phyloP scores from a whole-genome alignment of 2,797 vertebrate species.

The Aselliscus stoliczkanus region DNA sequence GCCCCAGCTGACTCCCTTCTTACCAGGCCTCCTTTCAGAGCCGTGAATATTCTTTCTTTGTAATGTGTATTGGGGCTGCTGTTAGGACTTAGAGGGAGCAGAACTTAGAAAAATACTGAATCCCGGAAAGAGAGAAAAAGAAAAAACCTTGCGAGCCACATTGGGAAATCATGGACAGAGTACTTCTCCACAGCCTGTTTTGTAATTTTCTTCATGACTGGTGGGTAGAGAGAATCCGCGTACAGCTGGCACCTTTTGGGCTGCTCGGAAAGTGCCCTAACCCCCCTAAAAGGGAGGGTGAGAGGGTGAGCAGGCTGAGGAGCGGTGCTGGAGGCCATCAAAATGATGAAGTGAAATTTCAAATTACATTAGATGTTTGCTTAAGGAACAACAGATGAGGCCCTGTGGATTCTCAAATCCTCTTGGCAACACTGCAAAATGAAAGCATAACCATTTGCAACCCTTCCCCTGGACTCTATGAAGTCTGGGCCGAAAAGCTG shows the following conservation, averaged over 20 bases:
- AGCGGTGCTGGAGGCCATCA: constrained; percentile 67
- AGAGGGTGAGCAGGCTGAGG: constrained; percentile 40
- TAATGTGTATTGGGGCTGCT: background rate
- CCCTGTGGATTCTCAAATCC: constrained; percentile 79
- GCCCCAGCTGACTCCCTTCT: background rate
- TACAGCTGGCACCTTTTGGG: constrained; percentile 32
- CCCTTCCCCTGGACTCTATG: constrained; percentile 52
- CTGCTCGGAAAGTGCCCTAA: constrained; percentile 24
- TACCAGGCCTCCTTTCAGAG: background rate
- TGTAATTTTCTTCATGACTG: background rate
- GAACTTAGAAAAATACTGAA: background rate
- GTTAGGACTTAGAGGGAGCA: background rate
- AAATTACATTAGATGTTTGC: constrained; percentile 81
- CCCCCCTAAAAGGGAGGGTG: constrained; percentile 42
- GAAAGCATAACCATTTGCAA: constrained; percentile 76
- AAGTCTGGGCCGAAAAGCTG: constrained; percentile 72
- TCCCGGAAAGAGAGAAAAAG: background rate
- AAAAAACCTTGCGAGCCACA: background rate
- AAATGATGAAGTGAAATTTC: constrained; percentile 80
- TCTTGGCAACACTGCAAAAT: constrained; percentile 74
- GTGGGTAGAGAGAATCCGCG: background rate
- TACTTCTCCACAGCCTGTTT: background rate
- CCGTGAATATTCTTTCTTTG: background rate
- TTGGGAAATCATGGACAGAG: background rate
- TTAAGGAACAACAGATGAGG: constrained; percentile 81